Evolutionary conservation across 2,113 vertebrate species (phyloP).

Genomic region (Dipodomys stephensi): DNA sequence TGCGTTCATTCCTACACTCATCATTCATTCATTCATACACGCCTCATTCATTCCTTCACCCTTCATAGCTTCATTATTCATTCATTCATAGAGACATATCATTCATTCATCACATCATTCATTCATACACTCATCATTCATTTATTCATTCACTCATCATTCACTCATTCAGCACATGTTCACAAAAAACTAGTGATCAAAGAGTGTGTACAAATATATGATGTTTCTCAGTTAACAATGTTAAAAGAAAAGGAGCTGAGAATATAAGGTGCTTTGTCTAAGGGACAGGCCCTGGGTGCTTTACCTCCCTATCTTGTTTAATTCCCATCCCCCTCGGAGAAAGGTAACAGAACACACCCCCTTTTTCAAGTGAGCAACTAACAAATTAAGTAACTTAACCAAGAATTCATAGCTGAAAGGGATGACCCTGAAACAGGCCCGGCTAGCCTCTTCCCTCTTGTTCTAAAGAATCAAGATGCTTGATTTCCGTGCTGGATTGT

Average conservation of each 20-base stretch:
- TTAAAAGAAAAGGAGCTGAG: not conserved
- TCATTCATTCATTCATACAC: no score
- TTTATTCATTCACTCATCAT: no score
- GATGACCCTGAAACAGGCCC: not conserved
- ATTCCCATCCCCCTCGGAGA: not conserved
- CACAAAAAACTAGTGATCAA: not conserved
- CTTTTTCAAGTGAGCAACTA: not conserved
- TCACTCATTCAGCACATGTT: not conserved
- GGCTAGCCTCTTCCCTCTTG: not conserved
- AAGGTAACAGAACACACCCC: not conserved
- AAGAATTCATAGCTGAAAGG: not conserved
- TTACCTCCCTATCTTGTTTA: not conserved
- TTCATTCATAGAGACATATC: no score
- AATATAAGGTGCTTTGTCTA: fast-evolving
- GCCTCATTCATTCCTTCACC: no score
- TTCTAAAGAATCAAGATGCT: not conserved
- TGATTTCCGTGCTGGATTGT: not conserved
- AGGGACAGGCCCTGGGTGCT: not conserved
- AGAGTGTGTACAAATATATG: not conserved
- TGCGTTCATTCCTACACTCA: no score
- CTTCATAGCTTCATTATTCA: no score
- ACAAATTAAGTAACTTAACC: not conserved
- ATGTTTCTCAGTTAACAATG: not conserved
- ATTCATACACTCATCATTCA: no score
- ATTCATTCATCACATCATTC: no score